Conservation (phyloP, 2,113 vertebrate genomes). For the Nothobranchius kuhntae region DNA sequence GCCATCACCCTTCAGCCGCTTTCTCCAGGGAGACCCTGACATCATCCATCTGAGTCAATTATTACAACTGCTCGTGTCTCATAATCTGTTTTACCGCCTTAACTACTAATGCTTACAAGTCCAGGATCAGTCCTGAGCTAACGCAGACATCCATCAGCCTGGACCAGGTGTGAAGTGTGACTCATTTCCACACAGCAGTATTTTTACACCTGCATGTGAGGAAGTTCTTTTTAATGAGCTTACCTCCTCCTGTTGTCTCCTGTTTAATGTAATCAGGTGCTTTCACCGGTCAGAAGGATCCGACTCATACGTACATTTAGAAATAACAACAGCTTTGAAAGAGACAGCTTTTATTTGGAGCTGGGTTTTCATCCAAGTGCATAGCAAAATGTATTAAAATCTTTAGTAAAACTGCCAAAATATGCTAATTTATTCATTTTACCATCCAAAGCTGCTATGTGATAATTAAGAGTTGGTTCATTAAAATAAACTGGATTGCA, state of each 20-base stretch:
- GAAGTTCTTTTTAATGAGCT: conserved; percentile 14
- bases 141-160: conserved; percentile 29
- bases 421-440: background rate
- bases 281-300: background rate
- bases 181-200: conserved; percentile 23
- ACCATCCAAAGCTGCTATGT: background rate
- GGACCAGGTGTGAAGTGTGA: conserved; percentile 65
- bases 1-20: conserved; percentile 54
- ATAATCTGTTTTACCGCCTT: conserved; percentile 40
- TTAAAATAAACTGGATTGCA: background rate
- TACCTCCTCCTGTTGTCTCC: background rate
- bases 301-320: background rate
- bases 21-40: conserved; percentile 53
- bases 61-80: conserved; percentile 41
- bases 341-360: background rate
- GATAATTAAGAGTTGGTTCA: conserved; percentile 7
- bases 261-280: background rate
- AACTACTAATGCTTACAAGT: conserved; percentile 30
- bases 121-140: conserved; percentile 11
- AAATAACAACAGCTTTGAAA: too few relatives aligned
- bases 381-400: too few relatives aligned
- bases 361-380: background rate
- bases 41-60: conserved; percentile 64
- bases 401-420: background rate
- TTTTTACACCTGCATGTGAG: conserved; percentile 10